Evolutionary conservation across 2,888 invertebrate species (phyloP).

Genomic region (Cabera pusaria): DNA sequence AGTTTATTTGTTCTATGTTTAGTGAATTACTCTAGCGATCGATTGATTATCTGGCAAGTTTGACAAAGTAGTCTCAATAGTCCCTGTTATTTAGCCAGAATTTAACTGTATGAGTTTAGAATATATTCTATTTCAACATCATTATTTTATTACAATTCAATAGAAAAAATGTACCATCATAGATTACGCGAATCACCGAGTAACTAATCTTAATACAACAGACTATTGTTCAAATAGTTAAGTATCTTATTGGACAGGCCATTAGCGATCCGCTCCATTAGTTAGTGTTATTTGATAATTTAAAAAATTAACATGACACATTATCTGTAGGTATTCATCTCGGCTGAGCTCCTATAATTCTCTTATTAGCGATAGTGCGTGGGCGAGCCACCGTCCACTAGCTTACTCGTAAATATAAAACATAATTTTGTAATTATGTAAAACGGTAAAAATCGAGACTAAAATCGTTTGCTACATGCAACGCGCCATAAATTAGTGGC

Average conservation of each 20-base stretch:
- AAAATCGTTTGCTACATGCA: constrained; percentile 74
- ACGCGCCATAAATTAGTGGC: constrained; percentile 76
- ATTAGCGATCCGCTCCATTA: constrained; percentile 60
- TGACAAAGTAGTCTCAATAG: too few relatives aligned
- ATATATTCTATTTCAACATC: too few relatives aligned
- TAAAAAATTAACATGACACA: constrained; percentile 67
- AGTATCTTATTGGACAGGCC: constrained; percentile 51
- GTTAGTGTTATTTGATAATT: constrained; percentile 61
- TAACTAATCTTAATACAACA: too few relatives aligned
- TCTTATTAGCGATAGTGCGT: constrained; percentile 58
- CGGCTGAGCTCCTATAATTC: constrained; percentile 57
- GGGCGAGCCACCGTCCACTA: constrained; percentile 54
- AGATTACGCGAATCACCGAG: too few relatives aligned
- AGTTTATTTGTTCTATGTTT: too few relatives aligned
- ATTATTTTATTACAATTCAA: too few relatives aligned
- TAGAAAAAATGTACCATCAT: too few relatives aligned
- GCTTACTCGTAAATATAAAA: constrained; percentile 71
- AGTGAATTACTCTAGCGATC: too few relatives aligned
- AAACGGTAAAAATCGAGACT: constrained; percentile 71
- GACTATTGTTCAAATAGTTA: constrained; percentile 18
- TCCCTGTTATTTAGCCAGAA: too few relatives aligned
- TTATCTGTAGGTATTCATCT: constrained; percentile 72
- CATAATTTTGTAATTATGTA: constrained; percentile 80
- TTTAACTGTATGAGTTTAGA: too few relatives aligned
- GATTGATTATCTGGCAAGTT: too few relatives aligned